Evolutionary conservation across 2,113 vertebrate species (phyloP).

Genomic region (Strix uralensis): DNA sequence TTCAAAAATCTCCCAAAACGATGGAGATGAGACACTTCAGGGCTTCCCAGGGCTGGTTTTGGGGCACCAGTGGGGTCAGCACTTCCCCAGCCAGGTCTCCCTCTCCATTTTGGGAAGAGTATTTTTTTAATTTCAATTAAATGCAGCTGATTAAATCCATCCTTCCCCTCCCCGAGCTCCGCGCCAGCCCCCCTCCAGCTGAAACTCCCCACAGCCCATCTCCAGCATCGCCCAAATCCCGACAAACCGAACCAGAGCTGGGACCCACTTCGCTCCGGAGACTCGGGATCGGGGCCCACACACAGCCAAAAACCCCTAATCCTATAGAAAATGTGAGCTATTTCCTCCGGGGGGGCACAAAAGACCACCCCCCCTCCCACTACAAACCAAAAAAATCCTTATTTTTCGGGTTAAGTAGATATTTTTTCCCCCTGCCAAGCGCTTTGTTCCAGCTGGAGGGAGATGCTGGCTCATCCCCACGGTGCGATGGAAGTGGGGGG

Average conservation of each 20-base stretch:
- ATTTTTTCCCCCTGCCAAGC: neutral
- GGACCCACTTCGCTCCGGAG: neutral
- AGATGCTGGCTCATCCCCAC: neutral
- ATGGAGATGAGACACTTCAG: accelerated
- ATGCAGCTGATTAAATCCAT: constrained; percentile 7
- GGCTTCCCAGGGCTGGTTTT: accelerated
- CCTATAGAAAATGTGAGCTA: neutral
- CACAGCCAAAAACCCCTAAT: neutral
- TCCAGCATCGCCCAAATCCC: neutral
- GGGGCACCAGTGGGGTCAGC: neutral
- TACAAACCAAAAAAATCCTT: neutral
- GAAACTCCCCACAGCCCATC: neutral
- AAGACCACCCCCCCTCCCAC: neutral
- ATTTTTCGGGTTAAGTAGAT: neutral
- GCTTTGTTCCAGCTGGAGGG: neutral
- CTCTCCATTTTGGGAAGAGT: constrained; percentile 13
- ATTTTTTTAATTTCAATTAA: neutral
- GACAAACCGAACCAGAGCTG: accelerated
- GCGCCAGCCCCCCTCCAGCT: neutral
- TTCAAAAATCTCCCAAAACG: neutral
- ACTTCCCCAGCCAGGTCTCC: neutral
- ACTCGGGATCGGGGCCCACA: accelerated
- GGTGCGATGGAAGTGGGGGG: accelerated
- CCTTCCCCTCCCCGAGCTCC: neutral
- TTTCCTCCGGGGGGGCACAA: neutral